Conservation (phyloP, 2,888 invertebrate species). For the Cephus pulcher region DNA sequence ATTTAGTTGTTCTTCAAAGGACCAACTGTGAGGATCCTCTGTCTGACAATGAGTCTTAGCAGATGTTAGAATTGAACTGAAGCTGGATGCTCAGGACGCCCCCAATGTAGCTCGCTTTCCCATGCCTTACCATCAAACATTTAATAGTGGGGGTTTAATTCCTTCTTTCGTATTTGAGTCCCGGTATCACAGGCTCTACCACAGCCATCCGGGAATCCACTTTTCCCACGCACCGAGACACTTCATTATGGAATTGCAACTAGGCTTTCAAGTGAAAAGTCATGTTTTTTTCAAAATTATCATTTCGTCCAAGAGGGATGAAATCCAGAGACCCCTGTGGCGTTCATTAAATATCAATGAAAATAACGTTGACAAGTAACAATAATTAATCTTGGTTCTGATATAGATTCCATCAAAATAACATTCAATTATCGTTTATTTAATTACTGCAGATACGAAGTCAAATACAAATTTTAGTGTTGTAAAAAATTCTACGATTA, state of each 20-base stretch:
- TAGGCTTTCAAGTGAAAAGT: constrained; percentile 42
- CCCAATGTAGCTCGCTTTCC: constrained; percentile 52
- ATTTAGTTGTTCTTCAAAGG: not conserved
- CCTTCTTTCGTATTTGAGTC: constrained; percentile 48
- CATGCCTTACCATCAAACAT: constrained; percentile 40
- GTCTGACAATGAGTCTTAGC: constrained; percentile 25
- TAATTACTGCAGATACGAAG: not conserved
- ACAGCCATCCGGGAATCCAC: constrained; percentile 12
- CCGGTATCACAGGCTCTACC: constrained; percentile 9
- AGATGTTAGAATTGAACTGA: constrained; percentile 61
- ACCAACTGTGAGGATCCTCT: not conserved
- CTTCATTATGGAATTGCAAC: constrained; percentile 8
- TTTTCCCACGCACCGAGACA: constrained; percentile 33
- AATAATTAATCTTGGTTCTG: not conserved
- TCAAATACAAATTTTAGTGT: not conserved
- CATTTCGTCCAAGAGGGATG: constrained; percentile 9
- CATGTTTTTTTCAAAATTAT: constrained; percentile 26
- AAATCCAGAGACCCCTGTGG: not conserved
- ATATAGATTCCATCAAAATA: not conserved
- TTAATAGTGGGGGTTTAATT: constrained; percentile 54
- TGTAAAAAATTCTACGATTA: no score
- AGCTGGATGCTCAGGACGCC: constrained; percentile 53
- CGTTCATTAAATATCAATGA: not conserved
- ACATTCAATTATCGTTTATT: not conserved
- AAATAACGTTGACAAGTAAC: not conserved